Base-by-base conservation (phyloP, 2,113 vertebrate genomes). In the Peromyscus maniculatus region DNA sequence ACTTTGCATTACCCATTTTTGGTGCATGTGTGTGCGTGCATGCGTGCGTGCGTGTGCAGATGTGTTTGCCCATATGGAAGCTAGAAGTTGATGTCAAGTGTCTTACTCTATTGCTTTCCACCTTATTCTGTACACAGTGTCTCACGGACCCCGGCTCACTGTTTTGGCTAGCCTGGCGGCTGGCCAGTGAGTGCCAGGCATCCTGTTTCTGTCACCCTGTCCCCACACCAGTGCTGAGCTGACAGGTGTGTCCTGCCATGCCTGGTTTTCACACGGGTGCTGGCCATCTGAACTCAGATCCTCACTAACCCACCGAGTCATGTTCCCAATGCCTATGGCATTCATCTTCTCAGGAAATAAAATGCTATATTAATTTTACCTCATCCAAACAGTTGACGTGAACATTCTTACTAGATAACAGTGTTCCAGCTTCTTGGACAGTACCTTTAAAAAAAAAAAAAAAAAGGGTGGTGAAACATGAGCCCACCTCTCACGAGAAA, bases 331-430 rank as follows among this genome's bases (percentile, higher is more conserved):
- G 62, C 16, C 28, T 13, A 21, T 46, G 66, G 5, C 69, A 55
- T 7, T 52, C 69, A 75, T 74, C 83, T 67, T 90, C 59, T 52
- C 7, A 79, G 55, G 59, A 75, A 97, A 59, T 57, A 94, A 75
- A 94, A 94, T 1, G 28, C 4, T 94, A 96, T 26, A 91, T 87
- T 78, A 91, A 96, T 94, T 31, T 98, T 99, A 99, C 99, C 99
- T 99, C 99, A 98, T 99, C 99, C 98, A 99, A 98, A 98, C 99
- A 99, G 99, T 99, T 99, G 89, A 99, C 99, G 87, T 98, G 98
- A 67, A 99, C 99, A 98, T 99, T 99, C 98, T 99, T 99, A 97
- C 98, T 99, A 46, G 99, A 99, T 94, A 99, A 98, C 16, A 99
- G 98, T 96, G 99, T 98, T 69, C 99, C 99, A 26, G 99, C 99